These are phyloP conservation scores for Pluvianellus socialis DNA, from an alignment of 2,113 vertebrate species.

Conservation along the genomic window DNA sequence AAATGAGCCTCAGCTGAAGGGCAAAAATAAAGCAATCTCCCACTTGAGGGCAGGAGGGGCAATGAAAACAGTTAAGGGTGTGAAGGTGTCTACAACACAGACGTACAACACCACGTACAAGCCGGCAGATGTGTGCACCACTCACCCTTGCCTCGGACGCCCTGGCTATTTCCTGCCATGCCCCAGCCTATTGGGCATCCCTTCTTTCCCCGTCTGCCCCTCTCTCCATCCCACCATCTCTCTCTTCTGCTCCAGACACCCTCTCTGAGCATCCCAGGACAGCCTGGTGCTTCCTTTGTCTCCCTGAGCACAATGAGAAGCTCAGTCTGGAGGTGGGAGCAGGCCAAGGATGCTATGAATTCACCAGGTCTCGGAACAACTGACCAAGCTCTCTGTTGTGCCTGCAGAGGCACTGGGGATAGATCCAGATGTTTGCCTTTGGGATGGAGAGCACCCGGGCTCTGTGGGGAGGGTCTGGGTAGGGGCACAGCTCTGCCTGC, in stretches of 20 bases:
- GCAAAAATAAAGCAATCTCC: not conserved
- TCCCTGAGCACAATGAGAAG: not conserved
- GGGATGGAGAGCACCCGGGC: not conserved
- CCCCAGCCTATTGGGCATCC: not conserved
- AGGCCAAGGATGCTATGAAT: not conserved
- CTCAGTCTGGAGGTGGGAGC: not conserved
- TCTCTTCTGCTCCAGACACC: not conserved
- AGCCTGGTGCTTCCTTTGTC: not conserved
- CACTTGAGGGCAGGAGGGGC: not conserved
- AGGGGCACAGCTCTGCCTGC: not conserved
- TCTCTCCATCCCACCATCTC: not conserved
- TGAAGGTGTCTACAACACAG: accelerated
- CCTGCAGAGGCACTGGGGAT: not conserved
- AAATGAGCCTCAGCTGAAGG: not conserved
- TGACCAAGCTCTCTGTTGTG: not conserved
- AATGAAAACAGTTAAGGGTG: not conserved
- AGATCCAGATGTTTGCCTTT: not conserved
- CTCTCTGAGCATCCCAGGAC: not conserved
- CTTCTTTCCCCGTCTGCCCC: not conserved
- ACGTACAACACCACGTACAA: not conserved
- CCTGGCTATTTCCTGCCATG: not conserved
- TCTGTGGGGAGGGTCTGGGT: not conserved
- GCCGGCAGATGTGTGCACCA: accelerated
- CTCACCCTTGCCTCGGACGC: not conserved
- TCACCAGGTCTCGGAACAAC: not conserved